These are phyloP conservation scores for Tapera naevia DNA, from an alignment of 2,797 vertebrate species.

Conservation along the genomic window DNA sequence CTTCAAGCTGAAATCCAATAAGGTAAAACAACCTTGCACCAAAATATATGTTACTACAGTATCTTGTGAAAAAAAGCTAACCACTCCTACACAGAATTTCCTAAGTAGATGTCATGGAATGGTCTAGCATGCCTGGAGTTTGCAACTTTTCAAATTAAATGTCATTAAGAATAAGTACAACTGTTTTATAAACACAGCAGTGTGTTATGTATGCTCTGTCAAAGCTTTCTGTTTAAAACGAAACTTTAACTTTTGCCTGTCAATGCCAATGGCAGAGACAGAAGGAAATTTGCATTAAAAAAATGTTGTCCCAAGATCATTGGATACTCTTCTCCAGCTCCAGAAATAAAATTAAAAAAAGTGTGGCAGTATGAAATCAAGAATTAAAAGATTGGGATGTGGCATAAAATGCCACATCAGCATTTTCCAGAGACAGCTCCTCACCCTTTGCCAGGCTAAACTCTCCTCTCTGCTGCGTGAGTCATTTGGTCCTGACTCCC, in stretches of 20 bases:
- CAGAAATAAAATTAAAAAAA: background rate
- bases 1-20: background rate
- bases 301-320: conserved; percentile 24
- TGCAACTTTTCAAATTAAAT: background rate
- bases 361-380: background rate
- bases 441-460: background rate
- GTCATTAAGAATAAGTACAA: background rate
- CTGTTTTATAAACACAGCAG: background rate
- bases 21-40: background rate
- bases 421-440: background rate
- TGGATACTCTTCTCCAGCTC: background rate
- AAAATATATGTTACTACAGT: background rate
- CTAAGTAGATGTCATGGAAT: background rate
- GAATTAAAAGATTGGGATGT: background rate
- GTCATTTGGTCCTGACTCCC: background rate
- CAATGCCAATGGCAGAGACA: background rate
- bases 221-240: background rate
- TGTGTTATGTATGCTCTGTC: background rate
- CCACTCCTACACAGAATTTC: background rate
- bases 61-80: background rate
- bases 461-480: background rate
- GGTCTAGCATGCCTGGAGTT: background rate
- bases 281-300: conserved; percentile 27
- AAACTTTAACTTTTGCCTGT: conserved; percentile 12
- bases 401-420: background rate